These are phyloP conservation scores for Drosophila recens DNA, from an alignment of 2,888 invertebrate species.

Conservation along the genomic window DNA sequence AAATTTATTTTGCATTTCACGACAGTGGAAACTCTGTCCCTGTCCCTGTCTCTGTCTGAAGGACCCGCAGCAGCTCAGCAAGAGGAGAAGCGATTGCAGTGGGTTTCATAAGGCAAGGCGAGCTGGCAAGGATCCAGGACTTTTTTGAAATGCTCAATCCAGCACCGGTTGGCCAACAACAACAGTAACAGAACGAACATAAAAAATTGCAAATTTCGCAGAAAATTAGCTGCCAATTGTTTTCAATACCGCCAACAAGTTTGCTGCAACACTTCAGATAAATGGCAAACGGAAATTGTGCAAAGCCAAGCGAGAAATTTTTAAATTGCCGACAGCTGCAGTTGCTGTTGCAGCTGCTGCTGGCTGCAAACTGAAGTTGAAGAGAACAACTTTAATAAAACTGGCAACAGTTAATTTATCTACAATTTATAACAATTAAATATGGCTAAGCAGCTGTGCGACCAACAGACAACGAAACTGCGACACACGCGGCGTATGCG, in stretches of 20 bases:
- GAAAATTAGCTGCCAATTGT: slow-evolving; percentile 80
- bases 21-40: slow-evolving; percentile 45
- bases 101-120: background rate
- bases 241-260: slow-evolving; percentile 70
- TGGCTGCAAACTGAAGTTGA: slow-evolving; percentile 9
- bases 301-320: slow-evolving; percentile 71
- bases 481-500: slow-evolving; percentile 61
- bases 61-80: slow-evolving; percentile 7
- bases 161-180: slow-evolving; percentile 15
- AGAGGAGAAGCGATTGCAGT: background rate
- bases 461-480: slow-evolving; percentile 1
- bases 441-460: slow-evolving; percentile 38
- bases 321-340: slow-evolving; percentile 58
- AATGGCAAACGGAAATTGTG: slow-evolving; percentile 72
- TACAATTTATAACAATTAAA: slow-evolving; percentile 73
- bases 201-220: slow-evolving; percentile 72
- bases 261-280: slow-evolving; percentile 48
- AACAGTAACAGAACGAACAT: slow-evolving; percentile 31
- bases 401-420: slow-evolving; percentile 31
- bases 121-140: slow-evolving; percentile 52
- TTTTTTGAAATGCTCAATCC: slow-evolving; percentile 40
- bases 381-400: slow-evolving; percentile 52
- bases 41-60: slow-evolving; percentile 23
- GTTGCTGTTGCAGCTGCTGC: slow-evolving; percentile 29
- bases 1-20: slow-evolving; percentile 74